phyloP scores from a whole-genome alignment of 2,113 vertebrate species.

The Crocuta crocuta region DNA sequence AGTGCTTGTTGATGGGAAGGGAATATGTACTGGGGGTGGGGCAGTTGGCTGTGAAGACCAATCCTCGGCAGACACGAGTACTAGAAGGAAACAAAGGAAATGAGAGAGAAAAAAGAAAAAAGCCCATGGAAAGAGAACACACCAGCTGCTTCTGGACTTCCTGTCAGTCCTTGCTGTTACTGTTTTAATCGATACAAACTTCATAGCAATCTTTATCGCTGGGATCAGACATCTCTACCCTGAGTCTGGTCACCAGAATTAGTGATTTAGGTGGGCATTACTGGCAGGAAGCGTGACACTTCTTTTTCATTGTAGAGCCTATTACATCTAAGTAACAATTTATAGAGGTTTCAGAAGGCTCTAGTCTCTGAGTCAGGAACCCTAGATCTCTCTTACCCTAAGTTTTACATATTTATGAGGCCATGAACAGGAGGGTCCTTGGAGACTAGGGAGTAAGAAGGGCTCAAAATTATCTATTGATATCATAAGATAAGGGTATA shows the following conservation, averaged over 20 bases:
- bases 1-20: no score
- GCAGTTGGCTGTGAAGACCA: no score
- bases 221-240: not conserved
- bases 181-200: not conserved
- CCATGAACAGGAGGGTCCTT: not conserved
- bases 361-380: not conserved
- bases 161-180: not conserved
- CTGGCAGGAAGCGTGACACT: not conserved
- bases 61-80: accelerated
- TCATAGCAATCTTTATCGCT: not conserved
- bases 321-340: not conserved
- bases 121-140: not conserved
- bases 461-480: not conserved
- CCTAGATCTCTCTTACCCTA: not conserved
- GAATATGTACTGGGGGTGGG: accelerated
- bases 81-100: not conserved
- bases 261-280: not conserved
- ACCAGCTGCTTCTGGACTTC: not conserved
- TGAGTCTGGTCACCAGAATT: not conserved
- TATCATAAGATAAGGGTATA: not conserved
- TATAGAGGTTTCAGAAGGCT: not conserved
- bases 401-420: not conserved
- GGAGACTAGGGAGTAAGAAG: not conserved
- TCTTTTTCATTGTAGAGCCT: not conserved
- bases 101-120: not conserved